Percentiles rank a stretch among this genome's conserved stretches.
Conservation (phyloP, 2,888 invertebrate species). For the Pedicia rivosa region DNA sequence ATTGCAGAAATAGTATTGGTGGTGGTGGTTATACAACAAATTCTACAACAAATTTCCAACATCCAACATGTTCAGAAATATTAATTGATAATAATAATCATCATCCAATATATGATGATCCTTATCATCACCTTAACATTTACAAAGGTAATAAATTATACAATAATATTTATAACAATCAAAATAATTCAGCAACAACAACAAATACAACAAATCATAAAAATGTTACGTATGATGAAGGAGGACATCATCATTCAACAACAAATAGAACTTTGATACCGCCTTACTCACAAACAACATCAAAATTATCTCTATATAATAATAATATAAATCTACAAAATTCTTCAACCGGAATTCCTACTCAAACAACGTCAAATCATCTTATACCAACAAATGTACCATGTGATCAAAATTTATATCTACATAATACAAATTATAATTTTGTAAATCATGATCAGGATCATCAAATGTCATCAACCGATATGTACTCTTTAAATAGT, state of each 20-base stretch:
- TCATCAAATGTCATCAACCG: not conserved
- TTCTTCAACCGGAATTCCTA: too few relatives aligned
- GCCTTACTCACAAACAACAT: too few relatives aligned
- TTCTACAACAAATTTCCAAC: too few relatives aligned
- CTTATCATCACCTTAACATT: not conserved
- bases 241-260: not conserved
- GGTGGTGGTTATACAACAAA: too few relatives aligned
- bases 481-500: slow-evolving; percentile 2
- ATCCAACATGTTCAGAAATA: not conserved
- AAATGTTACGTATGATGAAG: not conserved
- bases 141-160: not conserved
- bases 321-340: not conserved
- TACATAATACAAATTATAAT: too few relatives aligned
- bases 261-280: not conserved
- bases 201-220: slow-evolving; percentile 1
- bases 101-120: slow-evolving; percentile 3
- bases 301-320: too few relatives aligned
- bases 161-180: not conserved
- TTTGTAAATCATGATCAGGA: not conserved
- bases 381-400: too few relatives aligned
- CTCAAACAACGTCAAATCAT: not conserved
- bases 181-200: not conserved
- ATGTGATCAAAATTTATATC: too few relatives aligned
- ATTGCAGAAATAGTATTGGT: too few relatives aligned
- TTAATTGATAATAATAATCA: slow-evolving; percentile 3